Conservation (phyloP, 2,888 invertebrate species). For the Ophion slaviceki region DNA sequence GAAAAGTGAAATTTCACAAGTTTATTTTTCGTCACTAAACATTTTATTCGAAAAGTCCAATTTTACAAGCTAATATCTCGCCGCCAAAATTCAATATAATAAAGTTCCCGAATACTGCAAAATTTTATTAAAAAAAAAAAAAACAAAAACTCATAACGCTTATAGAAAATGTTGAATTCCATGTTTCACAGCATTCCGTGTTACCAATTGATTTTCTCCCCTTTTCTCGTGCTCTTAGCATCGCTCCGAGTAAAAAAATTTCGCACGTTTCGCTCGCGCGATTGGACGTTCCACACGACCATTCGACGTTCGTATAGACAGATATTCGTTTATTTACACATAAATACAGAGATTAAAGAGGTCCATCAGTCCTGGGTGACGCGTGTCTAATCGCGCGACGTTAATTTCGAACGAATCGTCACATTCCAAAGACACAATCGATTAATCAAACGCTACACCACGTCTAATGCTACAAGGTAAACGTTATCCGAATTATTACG, state of each 20-base stretch:
- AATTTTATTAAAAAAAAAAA: background rate
- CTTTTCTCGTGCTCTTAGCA: background rate
- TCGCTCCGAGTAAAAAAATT: background rate
- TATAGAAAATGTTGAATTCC: background rate
- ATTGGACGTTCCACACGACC: slow-evolving; percentile 15
- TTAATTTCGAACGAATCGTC: slow-evolving; percentile 3
- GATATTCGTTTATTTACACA: slow-evolving; percentile 63
- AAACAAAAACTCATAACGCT: background rate
- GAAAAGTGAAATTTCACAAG: too few species aligned
- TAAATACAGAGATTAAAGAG: slow-evolving; percentile 61
- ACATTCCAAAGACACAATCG: slow-evolving; percentile 25
- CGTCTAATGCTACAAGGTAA: slow-evolving; percentile 54
- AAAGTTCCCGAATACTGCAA: too few species aligned
- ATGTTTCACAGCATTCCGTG: background rate
- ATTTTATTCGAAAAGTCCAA: background rate
- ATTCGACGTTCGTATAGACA: slow-evolving; percentile 40
- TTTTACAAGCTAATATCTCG: background rate
- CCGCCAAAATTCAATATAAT: background rate
- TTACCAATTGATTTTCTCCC: background rate
- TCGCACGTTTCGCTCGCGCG: slow-evolving; percentile 7
- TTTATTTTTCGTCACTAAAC: background rate
- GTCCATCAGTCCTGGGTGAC: slow-evolving; percentile 51
- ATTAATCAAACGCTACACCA: slow-evolving; percentile 36
- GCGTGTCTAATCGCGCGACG: slow-evolving; percentile 9
- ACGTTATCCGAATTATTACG: slow-evolving; percentile 42